Conservation (phyloP, 2,888 invertebrate species). For the Drosophila trichaetosa region DNA sequence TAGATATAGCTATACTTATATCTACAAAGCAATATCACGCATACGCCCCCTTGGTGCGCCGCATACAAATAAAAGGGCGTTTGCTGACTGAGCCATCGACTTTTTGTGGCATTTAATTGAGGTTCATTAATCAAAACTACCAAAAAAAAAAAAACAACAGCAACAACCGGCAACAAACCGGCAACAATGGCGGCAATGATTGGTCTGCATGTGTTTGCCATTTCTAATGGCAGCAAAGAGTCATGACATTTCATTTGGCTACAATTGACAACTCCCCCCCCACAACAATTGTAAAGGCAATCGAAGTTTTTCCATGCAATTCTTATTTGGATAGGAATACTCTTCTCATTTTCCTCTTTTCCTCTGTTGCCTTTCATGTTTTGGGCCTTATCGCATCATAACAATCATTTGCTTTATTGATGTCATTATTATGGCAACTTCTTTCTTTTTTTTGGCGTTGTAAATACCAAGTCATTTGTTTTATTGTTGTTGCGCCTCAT, state of each 20-base stretch:
- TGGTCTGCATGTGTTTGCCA: slow-evolving; percentile 52
- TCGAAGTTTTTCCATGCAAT: slow-evolving; percentile 66
- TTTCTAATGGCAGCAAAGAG: slow-evolving; percentile 57
- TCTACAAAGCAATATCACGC: slow-evolving; percentile 44
- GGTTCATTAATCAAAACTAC: slow-evolving; percentile 69
- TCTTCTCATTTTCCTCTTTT: background rate
- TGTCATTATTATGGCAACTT: slow-evolving; percentile 75
- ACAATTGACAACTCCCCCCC: slow-evolving; percentile 14
- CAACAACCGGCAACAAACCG: background rate
- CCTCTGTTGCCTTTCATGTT: slow-evolving; percentile 43
- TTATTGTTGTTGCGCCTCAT: slow-evolving; percentile 56
- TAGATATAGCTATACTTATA: slow-evolving; percentile 9
- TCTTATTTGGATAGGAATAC: slow-evolving; percentile 28
- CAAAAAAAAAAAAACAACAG: slow-evolving; percentile 11
- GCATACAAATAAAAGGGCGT: slow-evolving; percentile 53
- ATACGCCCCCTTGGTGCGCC: slow-evolving; percentile 53
- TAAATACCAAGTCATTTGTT: slow-evolving; percentile 63
- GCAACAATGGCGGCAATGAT: slow-evolving; percentile 33
- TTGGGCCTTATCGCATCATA: slow-evolving; percentile 64
- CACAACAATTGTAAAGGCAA: slow-evolving; percentile 18
- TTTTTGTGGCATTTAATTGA: slow-evolving; percentile 65
- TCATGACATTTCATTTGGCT: slow-evolving; percentile 65
- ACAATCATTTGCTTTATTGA: slow-evolving; percentile 74
- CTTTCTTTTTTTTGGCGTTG: slow-evolving; percentile 21
- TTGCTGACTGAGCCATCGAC: slow-evolving; percentile 19